Base-by-base conservation (phyloP, 2,797 vertebrate genomes). In the Florisuga fusca region DNA sequence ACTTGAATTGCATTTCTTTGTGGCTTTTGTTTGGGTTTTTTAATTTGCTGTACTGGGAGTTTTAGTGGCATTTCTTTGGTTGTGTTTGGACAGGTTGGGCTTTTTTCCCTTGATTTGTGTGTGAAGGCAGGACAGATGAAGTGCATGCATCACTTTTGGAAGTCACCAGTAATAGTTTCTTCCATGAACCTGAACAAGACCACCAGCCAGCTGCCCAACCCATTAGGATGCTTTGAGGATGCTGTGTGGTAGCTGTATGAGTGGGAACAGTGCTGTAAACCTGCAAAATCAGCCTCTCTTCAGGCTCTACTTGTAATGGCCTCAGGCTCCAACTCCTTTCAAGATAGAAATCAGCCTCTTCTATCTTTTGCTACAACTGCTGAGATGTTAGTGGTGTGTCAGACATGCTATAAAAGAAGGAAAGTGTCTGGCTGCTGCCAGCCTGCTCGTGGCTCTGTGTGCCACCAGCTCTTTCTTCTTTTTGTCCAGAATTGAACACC, bases 281-380 rank as follows among this genome's bases (percentile, higher is more conserved):
- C 71, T 22, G 0, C 36, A 41, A 73, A 76, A 74, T 71, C 62
- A 15, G 51, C 51, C 38, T 78, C 63, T 85, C 87, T 75, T 64
- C 80, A 53, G 90, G 80, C 92, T 91, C 20, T 80, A 73, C 77
- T 77, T 91, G 85, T 66, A 59, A 79, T 69, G 71, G 82, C 85
- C 91, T 87, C 14, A 0, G 74, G 91, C 89, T 81, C 48, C 34
- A 18, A 61, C 72, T 85, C 89, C 62, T 87, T 77, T 77, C 58
- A 63, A 85, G 81, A 51, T 27, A 86, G 55, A 78, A 78, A 85
- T 69, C 74, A 62, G 46, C 48, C 43, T 76, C 61, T 69, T 87
- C 58, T 51, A 1, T 67, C 87, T 51, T 27, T 43, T 21, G 31
- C 57, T 73, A 36, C 20, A 17, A 48, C 77, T 66, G 88, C 57